Percentiles rank a stretch among this genome's conserved stretches.
Conservation (phyloP, 2,888 invertebrate species). For the Teleiodes luculella region DNA sequence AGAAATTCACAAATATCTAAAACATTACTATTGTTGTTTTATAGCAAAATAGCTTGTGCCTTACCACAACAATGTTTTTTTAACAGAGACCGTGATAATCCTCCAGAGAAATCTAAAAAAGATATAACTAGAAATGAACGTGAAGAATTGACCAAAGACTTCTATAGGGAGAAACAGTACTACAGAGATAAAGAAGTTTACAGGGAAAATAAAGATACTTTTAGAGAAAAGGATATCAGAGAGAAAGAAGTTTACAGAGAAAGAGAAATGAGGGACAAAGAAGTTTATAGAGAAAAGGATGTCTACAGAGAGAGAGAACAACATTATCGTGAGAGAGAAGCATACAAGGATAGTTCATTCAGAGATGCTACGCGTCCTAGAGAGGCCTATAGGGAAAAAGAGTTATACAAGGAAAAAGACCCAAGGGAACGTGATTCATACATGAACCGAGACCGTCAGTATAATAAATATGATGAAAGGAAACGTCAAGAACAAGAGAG, state of each 20-base stretch:
- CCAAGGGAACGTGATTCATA: conserved; percentile 55
- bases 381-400: conserved; percentile 58
- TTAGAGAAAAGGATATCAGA: conserved; percentile 48
- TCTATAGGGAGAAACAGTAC: conserved; percentile 70
- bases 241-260: conserved; percentile 46
- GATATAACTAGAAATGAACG: conserved; percentile 56
- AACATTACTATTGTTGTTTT: no score
- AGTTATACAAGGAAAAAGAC: conserved; percentile 57
- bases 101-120: conserved; percentile 66
- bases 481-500: conserved; percentile 48
- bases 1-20: no score
- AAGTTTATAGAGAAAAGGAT: conserved; percentile 53
- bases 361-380: conserved; percentile 48
- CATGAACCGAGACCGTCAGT: conserved; percentile 55
- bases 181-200: conserved; percentile 52
- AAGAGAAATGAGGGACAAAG: conserved; percentile 43
- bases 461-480: conserved; percentile 54
- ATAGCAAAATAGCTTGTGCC: no score
- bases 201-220: conserved; percentile 35
- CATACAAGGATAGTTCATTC: conserved; percentile 62
- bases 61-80: neutral
- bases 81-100: conserved; percentile 68
- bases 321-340: conserved; percentile 59
- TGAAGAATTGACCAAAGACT: conserved; percentile 69
- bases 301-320: conserved; percentile 58